Evolutionary conservation across 1,140 invertebrate genomes (phyloP), one percentile per base, ranked within the genome.

Genomic region (Platyscapa corneri): DNA sequence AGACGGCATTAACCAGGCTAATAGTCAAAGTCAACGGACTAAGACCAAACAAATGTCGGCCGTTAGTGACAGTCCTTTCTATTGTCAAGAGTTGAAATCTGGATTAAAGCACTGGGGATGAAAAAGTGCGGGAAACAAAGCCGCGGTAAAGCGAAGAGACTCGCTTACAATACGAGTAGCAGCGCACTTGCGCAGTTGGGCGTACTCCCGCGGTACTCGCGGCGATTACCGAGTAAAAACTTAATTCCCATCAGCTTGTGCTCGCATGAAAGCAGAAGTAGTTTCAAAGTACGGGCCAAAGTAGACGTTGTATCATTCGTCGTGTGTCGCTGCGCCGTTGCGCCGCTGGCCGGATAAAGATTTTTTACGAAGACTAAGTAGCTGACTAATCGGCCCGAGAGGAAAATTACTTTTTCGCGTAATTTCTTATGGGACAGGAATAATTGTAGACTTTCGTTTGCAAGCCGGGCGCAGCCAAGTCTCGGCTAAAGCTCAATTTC

Each of bases 41-140:
- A 74, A 74, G 39, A 74, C 6, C 23, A 32, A 74, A 74, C 37
- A 74, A 42, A 74, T 74, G 70, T n/a, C 34, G 39, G 70, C 6
- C 42, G 37, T 42, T 42, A 39, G 42, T 12, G 70, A 42, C 70
- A 74, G 70, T 74, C 70, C 37, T 74, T 39, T n/a, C 70, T 42
- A 74, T 74, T 74, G 70, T 74, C 37, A 20, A 5, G 30, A 42
- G 12, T 42, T 37, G 70, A 74, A 74, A 74, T 74, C 70, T 74
- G 70, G 70, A 74, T 74, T 74, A 37, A 74, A 74, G 70, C 37
- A 74, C 39, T 74, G 12, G 7, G 32, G 14, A 42, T 42, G 70
- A 74, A 74, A 74, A 74, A 74, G 70, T 74, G 5, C 10, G 42
- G 70, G 70, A 74, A 74, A 74, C 70, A 74, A 74, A 42, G 70